Conservation (phyloP, 2,888 invertebrate species). For the Chymomyza caudatula region DNA sequence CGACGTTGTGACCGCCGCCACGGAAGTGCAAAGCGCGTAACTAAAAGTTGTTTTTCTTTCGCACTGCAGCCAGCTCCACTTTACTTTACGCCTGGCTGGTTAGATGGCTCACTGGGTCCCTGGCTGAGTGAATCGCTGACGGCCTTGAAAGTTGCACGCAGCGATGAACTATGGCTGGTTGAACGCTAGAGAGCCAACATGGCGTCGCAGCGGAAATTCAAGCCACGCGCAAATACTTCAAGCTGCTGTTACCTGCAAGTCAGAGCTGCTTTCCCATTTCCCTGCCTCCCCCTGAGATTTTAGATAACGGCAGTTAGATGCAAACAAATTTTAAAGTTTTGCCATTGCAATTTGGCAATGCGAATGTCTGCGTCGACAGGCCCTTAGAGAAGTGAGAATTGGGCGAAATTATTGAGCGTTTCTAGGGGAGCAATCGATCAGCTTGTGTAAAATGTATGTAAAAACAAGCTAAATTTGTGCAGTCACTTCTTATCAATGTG, state of each 20-base stretch:
- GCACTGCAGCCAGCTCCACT: slow-evolving; percentile 31
- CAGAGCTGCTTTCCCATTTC: too few relatives aligned
- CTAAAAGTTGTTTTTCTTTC: slow-evolving; percentile 64
- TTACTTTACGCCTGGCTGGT: slow-evolving; percentile 12
- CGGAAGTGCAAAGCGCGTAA: slow-evolving; percentile 56
- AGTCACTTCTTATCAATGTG: neutral
- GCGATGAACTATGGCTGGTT: neutral
- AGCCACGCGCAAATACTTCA: slow-evolving; percentile 22
- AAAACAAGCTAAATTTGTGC: neutral
- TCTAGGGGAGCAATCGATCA: neutral
- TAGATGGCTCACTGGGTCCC: slow-evolving; percentile 12
- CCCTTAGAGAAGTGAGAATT: neutral
- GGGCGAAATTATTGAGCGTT: neutral
- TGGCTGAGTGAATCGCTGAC: slow-evolving; percentile 17
- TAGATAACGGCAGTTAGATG: neutral
- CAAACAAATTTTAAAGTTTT: neutral
- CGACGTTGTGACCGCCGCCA: neutral
- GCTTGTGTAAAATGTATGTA: neutral
- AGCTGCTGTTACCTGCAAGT: neutral
- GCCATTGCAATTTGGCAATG: neutral
- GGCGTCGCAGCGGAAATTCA: slow-evolving; percentile 50
- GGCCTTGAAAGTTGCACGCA: slow-evolving; percentile 59
- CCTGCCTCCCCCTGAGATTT: too few relatives aligned
- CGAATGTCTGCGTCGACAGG: neutral
- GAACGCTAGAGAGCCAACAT: slow-evolving; percentile 5